Conservation (phyloP, 2,797 vertebrate genomes). For the Rhinatrema bivittatum region DNA sequence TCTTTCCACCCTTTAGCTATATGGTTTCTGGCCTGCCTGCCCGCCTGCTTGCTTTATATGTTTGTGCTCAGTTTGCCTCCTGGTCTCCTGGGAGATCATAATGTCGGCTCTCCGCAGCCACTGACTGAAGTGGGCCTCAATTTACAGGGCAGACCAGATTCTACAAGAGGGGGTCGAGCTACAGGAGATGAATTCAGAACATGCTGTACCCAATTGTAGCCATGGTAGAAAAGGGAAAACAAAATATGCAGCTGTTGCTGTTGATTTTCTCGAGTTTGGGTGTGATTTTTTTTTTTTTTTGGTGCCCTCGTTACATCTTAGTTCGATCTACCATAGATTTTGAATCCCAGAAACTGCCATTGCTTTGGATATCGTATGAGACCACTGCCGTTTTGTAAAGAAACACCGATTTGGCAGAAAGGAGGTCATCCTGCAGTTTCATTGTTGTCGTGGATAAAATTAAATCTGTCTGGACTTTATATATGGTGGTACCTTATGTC, state of each 20-base stretch:
- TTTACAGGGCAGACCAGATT: slow-evolving; percentile 18
- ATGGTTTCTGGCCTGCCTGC: slow-evolving; percentile 35
- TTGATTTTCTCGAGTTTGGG: background rate
- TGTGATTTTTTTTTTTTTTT: no score
- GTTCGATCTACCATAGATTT: background rate
- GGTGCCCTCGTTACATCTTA: background rate
- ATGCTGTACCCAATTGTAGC: slow-evolving; percentile 4
- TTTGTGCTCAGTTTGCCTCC: no score
- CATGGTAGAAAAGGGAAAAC: no score
- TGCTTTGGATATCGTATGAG: no score
- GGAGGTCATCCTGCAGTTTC: no score
- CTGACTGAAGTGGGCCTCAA: slow-evolving; percentile 15
- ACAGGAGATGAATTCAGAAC: slow-evolving; percentile 24
- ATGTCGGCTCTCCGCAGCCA: slow-evolving; percentile 23
- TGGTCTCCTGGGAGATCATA: slow-evolving; percentile 31
- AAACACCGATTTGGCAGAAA: no score
- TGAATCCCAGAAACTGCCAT: no score
- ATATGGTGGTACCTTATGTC: no score
- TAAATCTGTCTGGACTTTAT: no score
- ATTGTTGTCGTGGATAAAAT: no score
- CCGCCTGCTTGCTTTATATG: slow-evolving; percentile 30
- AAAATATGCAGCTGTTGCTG: no score
- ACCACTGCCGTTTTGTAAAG: no score
- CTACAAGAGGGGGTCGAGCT: slow-evolving; percentile 22
- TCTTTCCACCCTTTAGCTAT: slow-evolving; percentile 36